A percentile compares a stretch with the other conserved stretches of the same genome.
Conservation (phyloP, 2,888 invertebrate genomes). For the Synanthedon tipuliformis region DNA sequence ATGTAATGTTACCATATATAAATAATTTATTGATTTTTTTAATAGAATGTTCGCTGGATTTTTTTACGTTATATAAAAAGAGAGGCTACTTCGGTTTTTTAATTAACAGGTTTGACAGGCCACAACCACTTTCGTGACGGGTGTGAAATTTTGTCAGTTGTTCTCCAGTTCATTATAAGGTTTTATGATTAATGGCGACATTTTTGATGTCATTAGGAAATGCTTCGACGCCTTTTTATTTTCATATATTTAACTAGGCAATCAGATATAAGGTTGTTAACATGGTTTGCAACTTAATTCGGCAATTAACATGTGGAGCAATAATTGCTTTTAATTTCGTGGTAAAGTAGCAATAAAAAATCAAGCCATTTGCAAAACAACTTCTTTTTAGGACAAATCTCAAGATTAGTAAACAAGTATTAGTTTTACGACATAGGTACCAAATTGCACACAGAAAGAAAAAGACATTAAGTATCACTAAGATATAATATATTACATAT, state of each 20-base stretch:
- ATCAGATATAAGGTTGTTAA: neutral
- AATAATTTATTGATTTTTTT: neutral
- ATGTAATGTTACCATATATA: neutral
- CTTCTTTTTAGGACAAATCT: no score
- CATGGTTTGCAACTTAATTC: neutral
- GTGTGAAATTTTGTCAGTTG: neutral
- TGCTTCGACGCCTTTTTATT: neutral
- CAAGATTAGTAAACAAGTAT: no score
- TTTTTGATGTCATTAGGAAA: neutral
- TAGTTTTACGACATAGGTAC: no score
- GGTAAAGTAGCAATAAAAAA: no score
- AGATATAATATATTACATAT: no score
- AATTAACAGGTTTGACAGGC: neutral
- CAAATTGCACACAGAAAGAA: no score
- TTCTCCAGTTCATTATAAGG: neutral
- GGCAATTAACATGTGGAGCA: no score
- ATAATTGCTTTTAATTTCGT: no score
- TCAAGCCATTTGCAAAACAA: no score
- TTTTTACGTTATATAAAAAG: neutral
- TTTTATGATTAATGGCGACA: neutral
- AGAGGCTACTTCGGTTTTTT: neutral
- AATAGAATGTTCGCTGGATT: neutral
- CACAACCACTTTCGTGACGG: neutral
- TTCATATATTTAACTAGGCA: neutral
- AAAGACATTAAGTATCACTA: no score